Evolutionary conservation across 2,888 invertebrate genomes (phyloP), one percentile per base, ranked within the genome.

Genomic region (Ceramica pisi): DNA sequence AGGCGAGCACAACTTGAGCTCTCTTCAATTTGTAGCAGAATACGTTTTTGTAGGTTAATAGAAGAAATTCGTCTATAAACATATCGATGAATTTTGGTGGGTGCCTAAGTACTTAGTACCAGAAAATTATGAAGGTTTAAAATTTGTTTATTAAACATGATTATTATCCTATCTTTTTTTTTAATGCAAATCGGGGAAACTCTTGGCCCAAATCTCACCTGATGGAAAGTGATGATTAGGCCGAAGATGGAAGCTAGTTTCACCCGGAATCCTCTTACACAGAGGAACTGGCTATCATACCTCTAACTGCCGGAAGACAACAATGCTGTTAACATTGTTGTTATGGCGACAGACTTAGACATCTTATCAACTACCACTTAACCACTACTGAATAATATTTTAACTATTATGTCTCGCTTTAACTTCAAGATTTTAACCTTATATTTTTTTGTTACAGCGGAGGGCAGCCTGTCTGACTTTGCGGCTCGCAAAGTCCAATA

Each of bases 381-480:
- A 41, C 12, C 41, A 41, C 14, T 38, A 38, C 9, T 10, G 12
- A 38, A 38, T 12, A 3, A 21, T 6, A 31, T 62, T 19, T 14
- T 26, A 41, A 38, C 23, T 19, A 16, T 16, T 10, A 38, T 31
- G 16, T n/a, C 4, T 44, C 14, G 9, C 5, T 21, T 67, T 69
- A 0, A 7, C 21, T 41, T 38, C 14, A 44, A 21, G 1, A 51
- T 61, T 59, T 80, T 81, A 80, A 85, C 67, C 46, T 71, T 64
- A 51, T 71, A 73, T 86, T 86, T 83, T 60, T 62, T 94, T 94
- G 91, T 98, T 97, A 65, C 97, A 99, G 99, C 99, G 94, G 98
- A 98, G 96, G 98, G 99, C 91, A 98, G 98, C 97, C 97, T 99
- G 95, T 97, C 98, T 90, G 97, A 97, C 92, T 99, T 98, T 97